These are phyloP conservation scores for Laticauda colubrina DNA, from an alignment of 2,113 vertebrate genomes.

Conservation along the genomic window DNA sequence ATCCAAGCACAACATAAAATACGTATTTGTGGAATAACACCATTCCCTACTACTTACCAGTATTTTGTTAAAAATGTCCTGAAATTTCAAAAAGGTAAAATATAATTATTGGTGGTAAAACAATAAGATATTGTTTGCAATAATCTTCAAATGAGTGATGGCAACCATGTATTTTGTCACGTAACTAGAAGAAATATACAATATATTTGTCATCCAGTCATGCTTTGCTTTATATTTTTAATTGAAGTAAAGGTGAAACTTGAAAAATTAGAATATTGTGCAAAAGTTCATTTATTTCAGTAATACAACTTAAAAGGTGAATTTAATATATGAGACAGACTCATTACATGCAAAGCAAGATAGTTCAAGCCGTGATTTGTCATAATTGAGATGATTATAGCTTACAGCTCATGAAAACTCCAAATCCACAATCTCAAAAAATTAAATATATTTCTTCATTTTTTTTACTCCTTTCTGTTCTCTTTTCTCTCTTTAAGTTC, in stretches of 20 bases:
- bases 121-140: constrained; percentile 29
- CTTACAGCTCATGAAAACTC: no score
- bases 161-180: constrained; percentile 19
- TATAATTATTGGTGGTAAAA: constrained; percentile 27
- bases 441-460: neutral
- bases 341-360: no score
- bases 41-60: constrained; percentile 10
- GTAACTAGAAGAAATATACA: neutral
- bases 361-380: no score
- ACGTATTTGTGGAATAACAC: neutral
- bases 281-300: no score
- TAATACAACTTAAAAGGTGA: no score
- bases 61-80: neutral
- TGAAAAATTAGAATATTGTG: no score
- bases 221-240: constrained; percentile 17
- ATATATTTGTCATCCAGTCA: constrained; percentile 32
- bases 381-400: no score
- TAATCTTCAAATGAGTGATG: constrained; percentile 14
- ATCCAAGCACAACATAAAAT: neutral
- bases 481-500: neutral
- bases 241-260: neutral
- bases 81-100: neutral
- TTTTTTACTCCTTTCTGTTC: neutral
- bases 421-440: no score
- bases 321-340: no score